Base-by-base conservation (phyloP, 1,140 invertebrate species). In the Drosophila yakuba region DNA sequence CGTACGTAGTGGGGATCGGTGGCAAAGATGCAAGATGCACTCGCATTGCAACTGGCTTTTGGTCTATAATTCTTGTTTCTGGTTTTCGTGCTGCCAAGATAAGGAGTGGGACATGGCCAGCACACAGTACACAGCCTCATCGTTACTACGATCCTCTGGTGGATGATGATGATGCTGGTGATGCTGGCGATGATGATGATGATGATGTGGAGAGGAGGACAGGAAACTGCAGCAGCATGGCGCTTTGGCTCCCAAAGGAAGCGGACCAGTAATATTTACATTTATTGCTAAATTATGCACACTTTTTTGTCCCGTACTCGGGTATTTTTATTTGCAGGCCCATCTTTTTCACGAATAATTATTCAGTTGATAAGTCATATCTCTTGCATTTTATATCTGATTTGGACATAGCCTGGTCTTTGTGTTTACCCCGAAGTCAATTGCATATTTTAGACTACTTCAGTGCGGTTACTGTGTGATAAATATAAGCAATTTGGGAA, bases 241-340 rank as follows among this genome's bases (percentile, higher is more conserved):
- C 84, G 84, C 84, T 83, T 67, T 77, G 76, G 75, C 73, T 86
- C 83, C 83, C 83, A 86, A 83, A 88, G 83, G 84, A 88, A 88
- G 84, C 84, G 45, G 74, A 89, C 84, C 68, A 89, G 84, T 89
- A 89, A 88, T 89, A 88, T 88, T 88, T 89, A 88, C 84, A 88
- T 88, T 88, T 88, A 88, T 88, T 88, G 84, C 84, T 80, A 89
- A 88, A 88, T 88, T 88, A 88, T 88, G 84, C 84, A 88, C 82
- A 88, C 79, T 66, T 88, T 88, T 77, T 84, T 64, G 45, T 78
- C 12, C 52, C 41, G 51, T 58, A 58, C 58, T 17, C 67, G 41
- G 67, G 67, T 71, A 71, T 71, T 71, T 75, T 66, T 75, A 74
- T 75, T 75, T 57, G 59, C 72, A 57, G 60, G 54, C 12, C 64